Evolutionary conservation across 1,140 invertebrate species (phyloP).

Genomic region (Euwallacea fornicatus): DNA sequence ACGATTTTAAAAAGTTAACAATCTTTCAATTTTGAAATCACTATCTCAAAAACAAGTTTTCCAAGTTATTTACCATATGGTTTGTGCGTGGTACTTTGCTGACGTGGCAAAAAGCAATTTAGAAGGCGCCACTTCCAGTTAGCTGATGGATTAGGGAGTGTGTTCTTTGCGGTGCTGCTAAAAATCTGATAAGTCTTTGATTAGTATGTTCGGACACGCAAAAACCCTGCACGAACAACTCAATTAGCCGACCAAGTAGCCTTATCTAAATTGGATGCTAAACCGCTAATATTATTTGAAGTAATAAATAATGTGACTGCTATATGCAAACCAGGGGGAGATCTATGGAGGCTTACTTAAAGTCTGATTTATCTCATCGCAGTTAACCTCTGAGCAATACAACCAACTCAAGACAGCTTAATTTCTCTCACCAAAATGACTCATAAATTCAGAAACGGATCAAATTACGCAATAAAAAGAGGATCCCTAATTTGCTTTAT

Average conservation of each 20-base stretch:
- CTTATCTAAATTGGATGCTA: conserved; percentile 36
- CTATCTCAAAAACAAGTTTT: too few species aligned
- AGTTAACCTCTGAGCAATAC: too few species aligned
- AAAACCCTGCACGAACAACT: conserved; percentile 35
- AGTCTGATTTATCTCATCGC: too few species aligned
- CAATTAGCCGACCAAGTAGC: conserved; percentile 24
- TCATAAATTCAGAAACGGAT: too few species aligned
- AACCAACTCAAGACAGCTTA: too few species aligned
- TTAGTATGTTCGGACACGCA: conserved; percentile 38
- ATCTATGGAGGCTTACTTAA: too few species aligned
- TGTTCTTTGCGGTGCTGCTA: conserved; percentile 42
- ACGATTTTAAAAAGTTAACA: too few species aligned
- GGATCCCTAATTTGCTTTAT: too few species aligned
- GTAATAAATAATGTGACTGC: conserved; percentile 21
- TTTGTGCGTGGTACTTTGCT: conserved; percentile 16
- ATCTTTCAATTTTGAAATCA: too few species aligned
- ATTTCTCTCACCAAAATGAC: too few species aligned
- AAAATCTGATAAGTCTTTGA: conserved; percentile 41
- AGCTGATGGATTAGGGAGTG: conserved; percentile 41
- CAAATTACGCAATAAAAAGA: too few species aligned
- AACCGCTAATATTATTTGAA: conserved; percentile 30
- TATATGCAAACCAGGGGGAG: background rate
- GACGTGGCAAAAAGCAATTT: conserved; percentile 40
- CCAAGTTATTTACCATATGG: too few species aligned
- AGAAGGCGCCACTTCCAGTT: conserved; percentile 42